Evolutionary conservation across 2,888 invertebrate species (phyloP), one percentile per base, ranked within the genome.

Genomic region (Cynaeus angustus): DNA sequence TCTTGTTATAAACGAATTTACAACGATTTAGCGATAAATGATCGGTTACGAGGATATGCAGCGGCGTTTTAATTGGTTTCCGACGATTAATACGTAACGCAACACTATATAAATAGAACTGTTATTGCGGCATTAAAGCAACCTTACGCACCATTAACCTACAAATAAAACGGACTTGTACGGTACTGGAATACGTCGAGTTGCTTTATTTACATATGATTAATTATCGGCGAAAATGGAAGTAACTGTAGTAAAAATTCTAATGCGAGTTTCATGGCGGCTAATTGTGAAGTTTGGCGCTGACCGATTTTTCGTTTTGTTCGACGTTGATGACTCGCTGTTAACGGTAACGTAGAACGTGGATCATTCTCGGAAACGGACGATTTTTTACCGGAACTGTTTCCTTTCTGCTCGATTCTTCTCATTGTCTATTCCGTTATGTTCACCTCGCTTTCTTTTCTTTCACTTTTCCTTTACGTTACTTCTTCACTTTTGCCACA

Each of bases 71-170:
- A 61, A 61, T 61, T 50, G 50, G 33, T 50, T 61, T 61, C 38
- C 21, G 46, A 21, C 38, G 61, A 61, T 61, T 61, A 61, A 37
- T 48, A 61, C 61, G 45, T 58, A 58, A 61, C 38, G 38, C 21
- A 41, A 46, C 28, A 46, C 33, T 26, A 59, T 14, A 43, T 61
- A 64, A 64, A 53, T 53, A 53, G 53, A 64, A 64, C 53, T 53
- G 64, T 64, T 52, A 64, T 53, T 50, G 52, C 50, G 62, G 64
- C 59, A 56, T 56, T 56, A 38, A 41, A 56, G 14, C 56, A 33
- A 26, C 46, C 61, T 46, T 61, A 50, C 48, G 61, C 61, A 64
- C 64, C 43, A 64, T 68, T 64, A 68, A 68, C 53, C 64, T 55
- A 68, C 50, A 38, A 56, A 61, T 61, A 59, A 37, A 70, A 46